Evolutionary conservation across 2,113 vertebrate species (phyloP).

Genomic region (Nanorana parkeri): DNA sequence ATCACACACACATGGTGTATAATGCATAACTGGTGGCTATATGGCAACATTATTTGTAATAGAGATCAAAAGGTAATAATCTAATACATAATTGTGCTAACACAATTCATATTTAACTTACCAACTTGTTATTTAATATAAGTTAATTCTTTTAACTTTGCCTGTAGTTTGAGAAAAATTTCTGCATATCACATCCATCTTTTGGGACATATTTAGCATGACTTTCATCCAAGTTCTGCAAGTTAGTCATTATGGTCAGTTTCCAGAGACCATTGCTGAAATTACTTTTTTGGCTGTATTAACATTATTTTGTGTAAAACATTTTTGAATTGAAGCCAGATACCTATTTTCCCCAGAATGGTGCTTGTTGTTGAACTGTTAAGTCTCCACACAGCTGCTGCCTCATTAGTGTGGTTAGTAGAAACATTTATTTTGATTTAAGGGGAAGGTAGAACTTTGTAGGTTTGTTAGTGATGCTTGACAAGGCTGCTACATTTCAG

Average conservation of each 20-base stretch:
- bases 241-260: constrained; percentile 4
- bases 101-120: background rate
- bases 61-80: background rate
- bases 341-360: background rate
- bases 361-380: background rate
- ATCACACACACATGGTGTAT: constrained; percentile 54
- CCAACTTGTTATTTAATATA: background rate
- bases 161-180: background rate
- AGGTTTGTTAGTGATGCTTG: background rate
- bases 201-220: background rate
- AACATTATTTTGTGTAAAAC: background rate
- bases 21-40: background rate
- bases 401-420: constrained; percentile 2
- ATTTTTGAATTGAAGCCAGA: constrained; percentile 8
- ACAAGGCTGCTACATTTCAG: no score
- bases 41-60: background rate
- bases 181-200: background rate
- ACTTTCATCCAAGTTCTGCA: background rate
- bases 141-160: background rate
- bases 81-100: background rate
- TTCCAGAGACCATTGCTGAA: background rate
- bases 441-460: background rate
- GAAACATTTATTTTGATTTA: constrained; percentile 2
- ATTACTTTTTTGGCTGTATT: constrained; percentile 3
- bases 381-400: constrained; percentile 9